Evolutionary conservation across 2,888 invertebrate genomes (phyloP), one percentile per base, ranked within the genome.

Genomic region (Auanema sp.): DNA sequence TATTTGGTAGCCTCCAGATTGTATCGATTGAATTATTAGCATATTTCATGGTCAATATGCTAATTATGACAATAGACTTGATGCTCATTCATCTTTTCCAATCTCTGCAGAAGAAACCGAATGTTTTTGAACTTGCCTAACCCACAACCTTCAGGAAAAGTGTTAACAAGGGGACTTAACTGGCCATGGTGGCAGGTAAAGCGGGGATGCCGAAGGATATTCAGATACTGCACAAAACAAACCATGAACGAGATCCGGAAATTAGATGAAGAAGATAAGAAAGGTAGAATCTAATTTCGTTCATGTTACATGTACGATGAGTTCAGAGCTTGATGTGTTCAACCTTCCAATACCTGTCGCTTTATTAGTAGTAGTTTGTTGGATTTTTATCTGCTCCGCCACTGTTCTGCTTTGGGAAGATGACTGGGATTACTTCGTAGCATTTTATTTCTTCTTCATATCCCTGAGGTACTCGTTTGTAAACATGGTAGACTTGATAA

Each of bases 371-470:
- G 87, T 95, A 16, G 85, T 94, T 0, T 84, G 89, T 0, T 97
- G 97, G 85, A 92, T 96, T 51, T 88, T 93, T 65, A 85, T 91
- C 16, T 96, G 96, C 0, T 92, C 92, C 1, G 87, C 89, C 0
- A 89, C 91, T 0, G 95, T 86, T 72, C 74, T 75, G 21, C 80
- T 60, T 49, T 86, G 85, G 85, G 86, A 86, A 69, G 91, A 84
- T 16, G 81, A 83, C 0, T 97, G 96, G 96, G 88, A 88, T 24
- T 91, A 92, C 85, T 90, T 94, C 78, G 91, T 92, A 65, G 90
- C 95, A 0, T 94, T 96, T 84, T 97, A 97, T 85, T 97, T 96
- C 84, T 92, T 96, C 5, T 96, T 97, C 84, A 92, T 96, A 77
- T 94, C 94, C 0, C 91, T 95, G 43, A 76, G 71, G 75, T 71